Evolutionary conservation across 2,797 vertebrate species (phyloP), one percentile per base, ranked within the genome.

Genomic region (Dromococcyx pavoninus): DNA sequence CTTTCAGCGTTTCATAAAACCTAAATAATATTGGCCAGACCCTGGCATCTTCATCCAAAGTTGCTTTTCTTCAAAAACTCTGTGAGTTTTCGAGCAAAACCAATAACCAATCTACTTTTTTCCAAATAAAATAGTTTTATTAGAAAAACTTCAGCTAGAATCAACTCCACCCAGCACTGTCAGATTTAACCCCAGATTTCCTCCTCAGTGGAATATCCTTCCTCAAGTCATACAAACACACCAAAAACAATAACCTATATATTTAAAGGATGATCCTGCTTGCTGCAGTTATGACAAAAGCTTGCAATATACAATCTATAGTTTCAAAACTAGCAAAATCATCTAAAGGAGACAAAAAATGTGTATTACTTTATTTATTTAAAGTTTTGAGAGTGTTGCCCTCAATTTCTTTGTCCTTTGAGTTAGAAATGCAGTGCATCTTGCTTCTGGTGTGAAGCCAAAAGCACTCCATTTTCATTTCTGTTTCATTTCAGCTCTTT

Each of bases 401-500:
- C 46, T 53, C n/a, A 17, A 30, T 74, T 65, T 87, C 66, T 80
- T 48, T 77, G n/a, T 61, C 32, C 3, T 80, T 65, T 67, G 33
- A 32, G 9, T 10, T 10, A 81, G 56, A 81, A 94, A 85, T 35
- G 3, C 4, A 27, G 44, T 11, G 41, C 28, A 30, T 53, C 64
- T 76, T 88, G 81, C 80, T 71, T 89, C 23, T 69, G 37, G 11
- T 35, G 28, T 17, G 25, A 86, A 86, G 48, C 4, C 15, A 27
- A 81, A 93, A 88, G 17, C 14, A 11, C 24, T 82, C 39, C 41
- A 7, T 23, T 76, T 93, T 76, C 23, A 79, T 73, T 91, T 91
- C 80, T 56, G 39, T 73, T 72, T 72, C n/a, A 56, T 86, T 94
- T 88, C n/a, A 86, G 30, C 66, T 86, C 35, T 92, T 77, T 88